These are phyloP conservation scores for Chironomus tentans DNA, from an alignment of 2,888 invertebrate species.

Conservation along the genomic window DNA sequence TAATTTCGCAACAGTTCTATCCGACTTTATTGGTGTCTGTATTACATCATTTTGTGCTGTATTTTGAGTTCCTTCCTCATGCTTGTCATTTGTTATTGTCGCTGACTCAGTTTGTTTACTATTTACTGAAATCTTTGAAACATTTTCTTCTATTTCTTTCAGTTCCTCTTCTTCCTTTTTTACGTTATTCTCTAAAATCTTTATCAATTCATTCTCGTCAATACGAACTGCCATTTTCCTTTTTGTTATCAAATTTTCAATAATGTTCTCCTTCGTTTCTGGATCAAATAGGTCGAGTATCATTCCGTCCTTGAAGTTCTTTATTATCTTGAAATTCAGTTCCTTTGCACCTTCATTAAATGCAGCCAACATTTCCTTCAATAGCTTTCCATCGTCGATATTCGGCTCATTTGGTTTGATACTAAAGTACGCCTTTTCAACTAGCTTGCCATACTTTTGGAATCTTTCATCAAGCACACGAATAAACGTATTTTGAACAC, in stretches of 20 bases:
- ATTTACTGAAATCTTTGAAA: too few species aligned
- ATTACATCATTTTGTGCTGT: not conserved
- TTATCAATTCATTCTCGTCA: conserved; percentile 37
- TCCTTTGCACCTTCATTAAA: conserved; percentile 30
- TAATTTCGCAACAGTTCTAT: not conserved
- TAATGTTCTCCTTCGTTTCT: conserved; percentile 32
- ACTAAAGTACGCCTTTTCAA: conserved; percentile 39
- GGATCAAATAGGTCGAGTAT: conserved; percentile 33
- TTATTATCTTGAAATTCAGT: conserved; percentile 36
- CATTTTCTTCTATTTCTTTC: not conserved
- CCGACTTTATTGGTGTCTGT: not conserved
- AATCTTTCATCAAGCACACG: conserved; percentile 46
- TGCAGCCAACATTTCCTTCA: conserved; percentile 33
- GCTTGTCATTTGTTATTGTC: too few species aligned
- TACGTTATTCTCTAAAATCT: conserved; percentile 36
- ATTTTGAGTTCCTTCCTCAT: too few species aligned
- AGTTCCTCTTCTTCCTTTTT: conserved; percentile 26
- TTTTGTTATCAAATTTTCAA: conserved; percentile 33
- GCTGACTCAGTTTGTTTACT: too few species aligned
- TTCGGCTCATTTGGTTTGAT: conserved; percentile 29
- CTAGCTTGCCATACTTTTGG: conserved; percentile 37
- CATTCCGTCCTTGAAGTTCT: conserved; percentile 34
- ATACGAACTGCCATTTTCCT: conserved; percentile 32
- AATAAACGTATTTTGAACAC: conserved; percentile 42
- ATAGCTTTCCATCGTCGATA: conserved; percentile 29